Evolutionary conservation across 2,113 vertebrate species (phyloP).

Genomic region (Sterrhoptilus dennistouni): DNA sequence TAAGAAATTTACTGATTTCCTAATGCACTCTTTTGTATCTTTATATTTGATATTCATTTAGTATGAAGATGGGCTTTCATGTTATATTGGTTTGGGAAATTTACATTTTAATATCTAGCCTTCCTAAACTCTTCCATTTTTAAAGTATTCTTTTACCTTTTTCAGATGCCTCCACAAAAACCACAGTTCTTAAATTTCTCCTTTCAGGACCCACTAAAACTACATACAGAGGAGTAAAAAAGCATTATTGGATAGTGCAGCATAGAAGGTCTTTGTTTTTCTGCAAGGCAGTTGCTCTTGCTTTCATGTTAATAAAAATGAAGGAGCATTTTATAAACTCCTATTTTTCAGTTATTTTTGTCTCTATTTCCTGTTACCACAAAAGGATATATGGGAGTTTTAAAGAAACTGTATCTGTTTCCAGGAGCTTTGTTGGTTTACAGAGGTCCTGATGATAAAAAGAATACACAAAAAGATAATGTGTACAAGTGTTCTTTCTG

Average conservation of each 20-base stretch:
- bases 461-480: conserved; percentile 17
- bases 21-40: background rate
- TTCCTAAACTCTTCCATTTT: background rate
- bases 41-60: background rate
- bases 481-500: background rate
- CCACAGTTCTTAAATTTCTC: background rate
- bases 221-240: background rate
- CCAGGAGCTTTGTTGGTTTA: background rate
- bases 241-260: background rate
- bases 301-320: background rate
- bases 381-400: background rate
- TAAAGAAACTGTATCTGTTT: background rate
- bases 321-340: background rate
- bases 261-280: background rate
- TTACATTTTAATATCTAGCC: background rate
- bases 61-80: background rate
- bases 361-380: background rate
- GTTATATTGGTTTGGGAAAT: background rate
- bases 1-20: background rate
- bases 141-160: background rate
- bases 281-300: background rate
- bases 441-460: background rate
- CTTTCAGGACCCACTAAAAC: background rate
- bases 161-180: background rate
- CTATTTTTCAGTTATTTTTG: background rate